Percentiles rank a stretch among this genome's conserved stretches.
These are phyloP conservation scores for Hyles euphorbiae DNA, from an alignment of 1,140 invertebrate species.

Conservation along the genomic window DNA sequence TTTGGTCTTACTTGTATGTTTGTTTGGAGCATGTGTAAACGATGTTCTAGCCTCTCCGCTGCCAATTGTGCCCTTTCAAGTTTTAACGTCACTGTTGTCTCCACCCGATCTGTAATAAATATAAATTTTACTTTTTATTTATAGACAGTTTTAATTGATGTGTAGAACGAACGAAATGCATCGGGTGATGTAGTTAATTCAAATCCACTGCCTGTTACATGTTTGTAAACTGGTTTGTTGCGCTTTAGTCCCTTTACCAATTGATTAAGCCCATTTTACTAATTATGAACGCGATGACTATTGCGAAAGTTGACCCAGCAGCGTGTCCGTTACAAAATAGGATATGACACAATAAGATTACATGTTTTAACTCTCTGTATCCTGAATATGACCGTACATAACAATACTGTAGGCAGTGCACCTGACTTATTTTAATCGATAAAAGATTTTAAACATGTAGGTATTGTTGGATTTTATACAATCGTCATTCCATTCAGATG, in stretches of 20 bases:
- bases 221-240: too few relatives aligned
- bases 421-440: too few relatives aligned
- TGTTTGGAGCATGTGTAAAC: conserved; percentile 65
- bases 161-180: too few relatives aligned
- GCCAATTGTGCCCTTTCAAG: conserved; percentile 64
- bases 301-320: conserved; percentile 57
- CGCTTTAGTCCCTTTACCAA: conserved; percentile 30
- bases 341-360: conserved; percentile 62
- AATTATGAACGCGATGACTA: conserved; percentile 13
- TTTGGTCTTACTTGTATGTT: conserved; percentile 46
- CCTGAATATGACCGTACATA: conserved; percentile 2
- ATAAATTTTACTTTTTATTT: too few relatives aligned
- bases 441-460: too few relatives aligned
- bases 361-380: too few relatives aligned
- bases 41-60: conserved; percentile 63
- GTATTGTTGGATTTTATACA: too few relatives aligned
- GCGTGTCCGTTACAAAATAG: conserved; percentile 56
- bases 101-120: conserved; percentile 59
- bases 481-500: too few relatives aligned
- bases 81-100: conserved; percentile 58
- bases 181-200: too few relatives aligned
- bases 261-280: conserved; percentile 40
- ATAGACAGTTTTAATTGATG: too few relatives aligned
- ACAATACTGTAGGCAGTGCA: background rate
- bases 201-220: too few relatives aligned